Evolutionary conservation across 2,113 vertebrate species (phyloP).

Genomic region (Ctenomys sociabilis): DNA sequence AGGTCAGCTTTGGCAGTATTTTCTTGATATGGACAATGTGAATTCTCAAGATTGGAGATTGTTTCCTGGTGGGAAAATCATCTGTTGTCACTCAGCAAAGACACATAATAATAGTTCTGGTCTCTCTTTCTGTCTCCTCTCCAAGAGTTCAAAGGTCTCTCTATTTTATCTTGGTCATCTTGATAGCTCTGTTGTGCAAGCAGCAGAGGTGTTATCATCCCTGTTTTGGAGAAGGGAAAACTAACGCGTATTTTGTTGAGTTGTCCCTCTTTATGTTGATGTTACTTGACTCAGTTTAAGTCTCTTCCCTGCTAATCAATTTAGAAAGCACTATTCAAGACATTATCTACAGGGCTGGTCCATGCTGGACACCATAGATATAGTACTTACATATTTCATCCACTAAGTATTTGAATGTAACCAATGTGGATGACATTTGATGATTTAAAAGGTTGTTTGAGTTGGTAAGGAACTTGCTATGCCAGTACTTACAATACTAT

Average conservation of each 20-base stretch:
- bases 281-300: not conserved
- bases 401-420: not conserved
- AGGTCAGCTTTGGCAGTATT: conserved; percentile 42
- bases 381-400: not conserved
- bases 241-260: not conserved
- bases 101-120: not conserved
- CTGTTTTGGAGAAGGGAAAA: conserved; percentile 28
- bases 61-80: conserved; percentile 64
- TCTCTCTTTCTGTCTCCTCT: conserved; percentile 34
- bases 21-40: conserved; percentile 4
- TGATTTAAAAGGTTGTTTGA: not conserved
- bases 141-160: conserved; percentile 16
- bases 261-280: not conserved
- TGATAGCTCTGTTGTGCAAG: not conserved
- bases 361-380: not conserved
- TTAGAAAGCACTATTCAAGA: not conserved
- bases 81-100: conserved; percentile 46
- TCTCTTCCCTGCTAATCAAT: not conserved
- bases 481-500: not conserved
- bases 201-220: not conserved
- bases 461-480: not conserved
- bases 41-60: not conserved
- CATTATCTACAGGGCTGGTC: not conserved
- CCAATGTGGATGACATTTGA: not conserved
- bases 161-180: not conserved